These are phyloP conservation scores for Notarius quadriscutis DNA, from an alignment of 2,113 vertebrate genomes.

Conservation along the genomic window DNA sequence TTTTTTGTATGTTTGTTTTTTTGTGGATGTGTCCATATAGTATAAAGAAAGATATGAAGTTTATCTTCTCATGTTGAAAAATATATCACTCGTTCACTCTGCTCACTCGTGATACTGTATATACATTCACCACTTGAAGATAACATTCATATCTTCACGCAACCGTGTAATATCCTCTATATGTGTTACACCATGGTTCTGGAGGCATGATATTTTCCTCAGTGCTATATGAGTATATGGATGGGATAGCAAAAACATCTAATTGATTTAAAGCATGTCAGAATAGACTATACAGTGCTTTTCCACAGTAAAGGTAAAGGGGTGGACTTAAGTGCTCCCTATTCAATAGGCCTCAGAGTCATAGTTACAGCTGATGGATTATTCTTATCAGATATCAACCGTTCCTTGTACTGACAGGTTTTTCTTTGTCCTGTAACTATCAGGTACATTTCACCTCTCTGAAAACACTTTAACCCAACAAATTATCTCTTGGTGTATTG, in stretches of 20 bases:
- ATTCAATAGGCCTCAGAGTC: constrained; percentile 29
- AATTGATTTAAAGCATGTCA: background rate
- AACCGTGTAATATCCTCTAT: no score
- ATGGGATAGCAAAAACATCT: background rate
- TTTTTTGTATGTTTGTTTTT: no score
- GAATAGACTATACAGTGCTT: background rate
- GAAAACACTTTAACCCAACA: constrained; percentile 11
- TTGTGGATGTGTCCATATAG: no score
- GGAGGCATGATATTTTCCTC: no score
- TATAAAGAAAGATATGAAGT: no score
- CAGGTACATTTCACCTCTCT: constrained; percentile 12
- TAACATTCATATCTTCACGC: no score
- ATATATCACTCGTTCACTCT: no score
- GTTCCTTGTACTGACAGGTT: background rate
- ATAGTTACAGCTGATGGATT: constrained; percentile 39
- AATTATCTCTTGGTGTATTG: constrained; percentile 10
- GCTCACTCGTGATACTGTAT: no score
- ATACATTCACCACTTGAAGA: no score
- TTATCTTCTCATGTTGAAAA: no score
- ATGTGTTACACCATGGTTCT: no score
- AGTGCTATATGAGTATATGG: background rate
- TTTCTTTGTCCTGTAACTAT: background rate
- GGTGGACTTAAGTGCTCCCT: background rate
- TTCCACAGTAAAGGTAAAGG: constrained; percentile 13
- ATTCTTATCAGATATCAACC: constrained; percentile 44